Evolutionary conservation across 1,140 invertebrate genomes (phyloP).

Genomic region (Philaenus spumarius): DNA sequence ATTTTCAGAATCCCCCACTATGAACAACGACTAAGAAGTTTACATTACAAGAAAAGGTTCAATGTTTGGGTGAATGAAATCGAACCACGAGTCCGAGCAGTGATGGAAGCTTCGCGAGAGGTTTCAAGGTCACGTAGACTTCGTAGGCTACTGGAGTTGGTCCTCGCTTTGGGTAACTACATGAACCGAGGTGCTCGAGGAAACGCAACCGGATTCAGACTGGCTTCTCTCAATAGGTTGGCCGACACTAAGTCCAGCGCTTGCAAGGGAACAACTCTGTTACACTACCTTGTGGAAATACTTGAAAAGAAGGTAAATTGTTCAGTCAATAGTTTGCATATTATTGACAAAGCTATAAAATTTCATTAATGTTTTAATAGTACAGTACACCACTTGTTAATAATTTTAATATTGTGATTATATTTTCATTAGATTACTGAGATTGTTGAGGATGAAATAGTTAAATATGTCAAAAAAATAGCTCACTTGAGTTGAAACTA

Average conservation of each 20-base stretch:
- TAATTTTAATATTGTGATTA: too few species aligned
- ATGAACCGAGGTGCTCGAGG: constrained; percentile 90
- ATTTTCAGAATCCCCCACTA: constrained; percentile 89
- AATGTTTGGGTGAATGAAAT: constrained; percentile 77
- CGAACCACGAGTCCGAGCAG: constrained; percentile 73
- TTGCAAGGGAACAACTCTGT: constrained; percentile 83
- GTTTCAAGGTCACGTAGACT: constrained; percentile 65
- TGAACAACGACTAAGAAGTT: constrained; percentile 82
- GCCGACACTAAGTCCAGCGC: constrained; percentile 92
- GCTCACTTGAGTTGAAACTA: too few species aligned
- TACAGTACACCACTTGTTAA: too few species aligned
- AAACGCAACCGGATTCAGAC: constrained; percentile 87
- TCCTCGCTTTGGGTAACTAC: constrained; percentile 86
- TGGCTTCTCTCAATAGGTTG: constrained; percentile 84
- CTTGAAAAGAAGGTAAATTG: constrained; percentile 81
- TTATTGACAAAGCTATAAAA: too few species aligned
- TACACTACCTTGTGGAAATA: constrained; percentile 90
- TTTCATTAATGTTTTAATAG: too few species aligned
- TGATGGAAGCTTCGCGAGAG: constrained; percentile 84
- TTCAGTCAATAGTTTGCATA: too few species aligned
- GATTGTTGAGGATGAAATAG: too few species aligned
- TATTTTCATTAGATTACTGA: too few species aligned
- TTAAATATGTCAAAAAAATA: too few species aligned
- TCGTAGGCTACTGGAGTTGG: constrained; percentile 79
- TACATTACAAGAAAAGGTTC: constrained; percentile 96